Evolutionary conservation across 2,888 invertebrate species (phyloP).

Genomic region (Lasioglossum leucozonium): DNA sequence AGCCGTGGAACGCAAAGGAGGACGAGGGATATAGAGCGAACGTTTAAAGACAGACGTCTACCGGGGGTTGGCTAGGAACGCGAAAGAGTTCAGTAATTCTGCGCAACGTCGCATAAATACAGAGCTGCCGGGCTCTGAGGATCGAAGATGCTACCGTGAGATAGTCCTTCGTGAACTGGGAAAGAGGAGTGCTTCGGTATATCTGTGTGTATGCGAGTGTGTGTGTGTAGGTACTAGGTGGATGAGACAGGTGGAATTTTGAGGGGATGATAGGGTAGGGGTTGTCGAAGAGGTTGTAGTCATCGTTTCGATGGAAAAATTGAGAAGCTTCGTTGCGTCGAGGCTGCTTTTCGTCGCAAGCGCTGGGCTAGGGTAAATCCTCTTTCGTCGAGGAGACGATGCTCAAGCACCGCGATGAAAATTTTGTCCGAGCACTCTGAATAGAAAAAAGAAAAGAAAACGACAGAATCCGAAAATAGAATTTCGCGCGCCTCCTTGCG

Average conservation of each 20-base stretch:
- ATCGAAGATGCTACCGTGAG: slow-evolving; percentile 9
- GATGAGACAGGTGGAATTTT: neutral
- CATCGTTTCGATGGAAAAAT: neutral
- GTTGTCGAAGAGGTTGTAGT: neutral
- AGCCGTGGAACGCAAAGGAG: slow-evolving; percentile 11
- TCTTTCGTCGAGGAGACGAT: neutral
- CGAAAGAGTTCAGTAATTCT: slow-evolving; percentile 10
- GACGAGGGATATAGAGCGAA: slow-evolving; percentile 15
- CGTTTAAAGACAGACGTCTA: slow-evolving; percentile 4
- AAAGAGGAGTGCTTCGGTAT: neutral
- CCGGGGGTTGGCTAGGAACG: slow-evolving; percentile 2
- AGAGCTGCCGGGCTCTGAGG: neutral
- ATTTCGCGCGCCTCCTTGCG: neutral
- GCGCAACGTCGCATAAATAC: neutral
- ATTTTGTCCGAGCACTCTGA: too few species aligned
- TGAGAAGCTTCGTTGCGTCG: neutral
- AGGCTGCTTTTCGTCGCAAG: neutral
- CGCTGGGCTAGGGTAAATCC: too few species aligned
- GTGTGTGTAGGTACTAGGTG: neutral
- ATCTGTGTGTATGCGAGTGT: too few species aligned
- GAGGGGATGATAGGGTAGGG: neutral
- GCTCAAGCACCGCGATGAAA: too few species aligned
- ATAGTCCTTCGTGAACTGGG: slow-evolving; percentile 1
- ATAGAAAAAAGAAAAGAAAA: too few species aligned
- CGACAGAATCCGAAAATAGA: too few species aligned